Evolutionary conservation across 1,140 invertebrate species (phyloP).

Genomic region (Monochamus saltuarius): DNA sequence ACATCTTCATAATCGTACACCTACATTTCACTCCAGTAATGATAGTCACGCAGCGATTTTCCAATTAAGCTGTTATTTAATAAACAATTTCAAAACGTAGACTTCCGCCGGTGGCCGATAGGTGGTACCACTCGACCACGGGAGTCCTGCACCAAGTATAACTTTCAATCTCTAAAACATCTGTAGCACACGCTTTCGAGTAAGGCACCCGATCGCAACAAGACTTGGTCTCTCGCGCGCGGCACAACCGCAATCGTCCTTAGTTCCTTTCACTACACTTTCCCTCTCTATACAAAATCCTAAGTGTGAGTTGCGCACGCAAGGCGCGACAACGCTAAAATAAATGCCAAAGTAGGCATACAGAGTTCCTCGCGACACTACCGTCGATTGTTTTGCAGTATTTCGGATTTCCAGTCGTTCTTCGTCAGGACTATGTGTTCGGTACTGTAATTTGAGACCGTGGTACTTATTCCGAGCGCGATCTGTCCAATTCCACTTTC

Average conservation of each 20-base stretch:
- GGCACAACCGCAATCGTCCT: slow-evolving; percentile 7
- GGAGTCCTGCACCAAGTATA: no score
- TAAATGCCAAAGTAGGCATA: slow-evolving; percentile 22
- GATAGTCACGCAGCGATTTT: no score
- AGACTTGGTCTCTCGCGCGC: neutral
- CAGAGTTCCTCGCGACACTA: slow-evolving; percentile 19
- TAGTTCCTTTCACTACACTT: slow-evolving; percentile 24
- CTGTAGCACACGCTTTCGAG: neutral
- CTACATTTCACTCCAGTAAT: no score
- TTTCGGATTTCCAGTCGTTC: slow-evolving; percentile 6
- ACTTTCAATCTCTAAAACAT: no score
- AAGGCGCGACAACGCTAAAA: slow-evolving; percentile 17
- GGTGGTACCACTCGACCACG: no score
- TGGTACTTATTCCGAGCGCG: neutral
- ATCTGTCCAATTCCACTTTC: slow-evolving; percentile 13
- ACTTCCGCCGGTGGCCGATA: no score
- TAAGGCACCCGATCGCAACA: slow-evolving; percentile 9
- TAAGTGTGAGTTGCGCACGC: slow-evolving; percentile 16
- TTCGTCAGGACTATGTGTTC: slow-evolving; percentile 6
- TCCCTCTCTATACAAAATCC: slow-evolving; percentile 19
- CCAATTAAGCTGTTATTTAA: no score
- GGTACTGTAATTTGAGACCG: neutral
- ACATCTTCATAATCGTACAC: no score
- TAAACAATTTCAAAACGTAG: no score
- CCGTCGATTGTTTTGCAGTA: slow-evolving; percentile 13